Evolutionary conservation across 1,140 invertebrate genomes (phyloP), one percentile per base, ranked within the genome.

Genomic region (Ips nitidus): DNA sequence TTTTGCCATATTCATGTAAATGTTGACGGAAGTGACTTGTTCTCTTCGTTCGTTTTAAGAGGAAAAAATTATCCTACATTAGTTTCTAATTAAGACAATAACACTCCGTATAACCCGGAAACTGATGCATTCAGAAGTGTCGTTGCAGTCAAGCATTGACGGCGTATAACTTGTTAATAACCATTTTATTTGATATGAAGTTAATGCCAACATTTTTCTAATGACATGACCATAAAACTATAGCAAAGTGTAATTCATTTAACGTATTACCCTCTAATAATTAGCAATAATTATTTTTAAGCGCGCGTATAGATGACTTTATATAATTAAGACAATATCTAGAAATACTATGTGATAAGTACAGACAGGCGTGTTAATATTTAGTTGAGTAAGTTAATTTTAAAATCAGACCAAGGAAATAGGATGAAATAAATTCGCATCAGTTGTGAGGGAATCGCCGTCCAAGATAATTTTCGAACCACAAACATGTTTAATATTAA

Each of bases 251-350:
- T 67, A 67, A 67, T 67, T 67, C 56, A 67, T 5, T 59, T 67
- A 67, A 59, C 65, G 65, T 67, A 67, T 67, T 67, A 52, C 65
- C 65, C 52, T 69, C 43, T 42, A 68, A 59, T 59, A 68, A 69
- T 61, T 61, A 69, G 42, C 58, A 37, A n/a, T 62, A 69, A 69
- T 69, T 69, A 60, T 60, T 56, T 62, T 69, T 69, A 69, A 69
- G 40, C 62, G 56, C 62, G 50, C 66, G 66, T 69, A 61, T 69
- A 69, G 7, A 47, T 38, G 40, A 53, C 6, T 8, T 7, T 53
- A 55, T 69, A 47, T 62, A 69, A 69, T 69, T 69, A 69, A 69
- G 41, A 69, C 57, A 40, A 60, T 67, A 60, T 67, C 53, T 65
- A 59, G 22, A 37, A 38, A 42, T 62, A 62, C 22, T 69, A 61